Evolutionary conservation across 2,888 invertebrate genomes (phyloP).

Genomic region (Cryptops parisi): DNA sequence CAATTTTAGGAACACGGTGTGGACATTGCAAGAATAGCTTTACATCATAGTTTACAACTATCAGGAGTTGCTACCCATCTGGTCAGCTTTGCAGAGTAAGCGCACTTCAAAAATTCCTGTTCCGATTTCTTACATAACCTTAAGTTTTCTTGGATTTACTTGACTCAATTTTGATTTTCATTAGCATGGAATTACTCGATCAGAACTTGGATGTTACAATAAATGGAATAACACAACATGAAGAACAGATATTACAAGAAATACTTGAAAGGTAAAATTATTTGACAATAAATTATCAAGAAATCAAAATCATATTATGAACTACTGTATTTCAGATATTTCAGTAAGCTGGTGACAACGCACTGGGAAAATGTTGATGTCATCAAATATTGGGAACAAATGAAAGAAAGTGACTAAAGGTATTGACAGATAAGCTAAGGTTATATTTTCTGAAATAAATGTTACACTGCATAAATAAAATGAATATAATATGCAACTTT

Average conservation of each 20-base stretch:
- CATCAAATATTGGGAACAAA: neutral
- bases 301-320: neutral
- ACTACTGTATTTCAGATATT: neutral
- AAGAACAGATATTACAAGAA: neutral
- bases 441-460: too few relatives aligned
- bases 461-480: too few relatives aligned
- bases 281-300: neutral
- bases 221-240: neutral
- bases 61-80: neutral
- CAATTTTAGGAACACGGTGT: conserved; percentile 2
- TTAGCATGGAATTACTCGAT: neutral
- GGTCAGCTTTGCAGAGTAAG: conserved; percentile 7
- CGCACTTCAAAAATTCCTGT: neutral
- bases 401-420: neutral
- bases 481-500: too few relatives aligned
- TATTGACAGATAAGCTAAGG: too few relatives aligned
- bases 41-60: neutral
- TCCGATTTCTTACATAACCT: too few relatives aligned
- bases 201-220: neutral
- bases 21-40: neutral
- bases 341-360: neutral
- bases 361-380: neutral
- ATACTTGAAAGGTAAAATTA: neutral
- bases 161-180: neutral
- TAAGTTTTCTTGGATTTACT: neutral